These are phyloP conservation scores for Beris morrisii DNA, from an alignment of 2,888 invertebrate species.

Conservation along the genomic window DNA sequence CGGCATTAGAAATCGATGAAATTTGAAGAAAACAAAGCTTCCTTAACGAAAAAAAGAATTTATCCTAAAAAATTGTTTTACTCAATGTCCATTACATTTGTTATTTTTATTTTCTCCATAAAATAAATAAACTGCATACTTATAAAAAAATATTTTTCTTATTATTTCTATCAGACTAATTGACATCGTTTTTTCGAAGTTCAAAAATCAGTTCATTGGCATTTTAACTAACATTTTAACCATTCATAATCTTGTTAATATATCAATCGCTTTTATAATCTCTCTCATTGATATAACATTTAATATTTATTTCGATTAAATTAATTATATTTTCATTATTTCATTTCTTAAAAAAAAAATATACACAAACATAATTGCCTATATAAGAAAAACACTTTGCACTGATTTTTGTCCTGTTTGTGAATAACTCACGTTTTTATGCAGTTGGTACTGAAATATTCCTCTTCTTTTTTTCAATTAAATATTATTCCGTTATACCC, in stretches of 20 bases:
- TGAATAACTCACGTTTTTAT: slow-evolving; percentile 31
- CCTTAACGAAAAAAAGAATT: too few relatives aligned
- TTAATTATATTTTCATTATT: neutral
- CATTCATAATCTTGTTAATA: slow-evolving; percentile 20
- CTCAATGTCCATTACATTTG: neutral
- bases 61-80: slow-evolving; percentile 7
- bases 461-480: neutral
- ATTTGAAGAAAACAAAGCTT: slow-evolving; percentile 42
- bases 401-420: slow-evolving; percentile 45
- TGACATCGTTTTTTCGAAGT: slow-evolving; percentile 30
- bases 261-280: slow-evolving; percentile 10
- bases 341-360: neutral
- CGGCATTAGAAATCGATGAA: slow-evolving; percentile 50
- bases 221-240: slow-evolving; percentile 25
- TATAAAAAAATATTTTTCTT: neutral
- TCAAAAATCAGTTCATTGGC: slow-evolving; percentile 45
- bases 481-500: slow-evolving; percentile 28
- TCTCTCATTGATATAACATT: slow-evolving; percentile 17
- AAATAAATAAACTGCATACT: neutral
- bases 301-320: slow-evolving; percentile 1
- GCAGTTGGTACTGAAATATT: slow-evolving; percentile 1
- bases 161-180: neutral
- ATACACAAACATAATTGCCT: too few relatives aligned
- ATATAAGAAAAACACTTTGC: slow-evolving; percentile 36
- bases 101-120: neutral